A percentile compares a stretch with the other conserved stretches of the same genome.
Evolutionary conservation across 30 jellyfish, hydroid and myxozoan genomes (phyloP).

Genomic region (Catostylus mosaicus): DNA sequence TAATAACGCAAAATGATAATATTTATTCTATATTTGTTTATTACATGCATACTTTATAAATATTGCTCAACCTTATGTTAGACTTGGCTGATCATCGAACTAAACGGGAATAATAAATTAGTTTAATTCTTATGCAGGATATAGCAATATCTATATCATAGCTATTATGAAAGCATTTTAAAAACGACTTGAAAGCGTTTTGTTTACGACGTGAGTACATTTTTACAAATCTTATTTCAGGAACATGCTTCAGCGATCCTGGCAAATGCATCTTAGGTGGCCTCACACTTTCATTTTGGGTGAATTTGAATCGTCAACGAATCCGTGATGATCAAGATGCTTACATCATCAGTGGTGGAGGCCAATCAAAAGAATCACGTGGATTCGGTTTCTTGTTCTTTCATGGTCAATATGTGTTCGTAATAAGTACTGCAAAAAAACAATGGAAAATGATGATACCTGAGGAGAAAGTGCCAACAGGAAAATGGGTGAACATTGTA

Average conservation of each 20-base stretch:
- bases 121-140: too few relatives aligned
- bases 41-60: too few relatives aligned
- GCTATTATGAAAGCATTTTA: too few relatives aligned
- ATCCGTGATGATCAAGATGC: slow-evolving; percentile 88
- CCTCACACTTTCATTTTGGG: slow-evolving; percentile 91
- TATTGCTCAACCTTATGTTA: too few relatives aligned
- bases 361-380: slow-evolving; percentile 97
- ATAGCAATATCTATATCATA: too few relatives aligned
- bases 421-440: slow-evolving; percentile 76
- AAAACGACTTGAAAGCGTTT: too few relatives aligned
- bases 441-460: slow-evolving; percentile 94
- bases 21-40: too few relatives aligned
- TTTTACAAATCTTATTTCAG: slow-evolving; percentile 45
- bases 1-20: too few relatives aligned
- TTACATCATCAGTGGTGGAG: slow-evolving; percentile 97
- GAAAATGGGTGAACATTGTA: slow-evolving; percentile 77
- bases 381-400: slow-evolving; percentile 96
- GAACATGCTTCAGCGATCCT: slow-evolving; percentile 99
- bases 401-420: slow-evolving; percentile 94
- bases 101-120: too few relatives aligned
- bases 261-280: slow-evolving; percentile 96
- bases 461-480: slow-evolving; percentile 56
- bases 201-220: too few relatives aligned
- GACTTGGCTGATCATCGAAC: too few relatives aligned
- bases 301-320: slow-evolving; percentile 57